Evolutionary conservation across 1,140 invertebrate genomes (phyloP).

Genomic region (Heliconius hermathena): DNA sequence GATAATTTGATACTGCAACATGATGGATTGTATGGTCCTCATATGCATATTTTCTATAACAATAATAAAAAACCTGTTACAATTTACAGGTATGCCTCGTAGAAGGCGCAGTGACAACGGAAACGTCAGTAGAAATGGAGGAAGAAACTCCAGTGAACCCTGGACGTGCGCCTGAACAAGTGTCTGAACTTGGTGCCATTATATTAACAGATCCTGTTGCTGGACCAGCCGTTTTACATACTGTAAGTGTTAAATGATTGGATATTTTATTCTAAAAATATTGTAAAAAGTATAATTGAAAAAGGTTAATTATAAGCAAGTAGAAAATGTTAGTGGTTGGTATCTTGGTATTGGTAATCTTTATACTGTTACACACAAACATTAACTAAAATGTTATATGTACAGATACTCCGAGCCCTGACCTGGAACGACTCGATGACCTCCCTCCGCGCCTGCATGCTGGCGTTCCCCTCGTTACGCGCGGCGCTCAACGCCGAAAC

Average conservation of each 20-base stretch:
- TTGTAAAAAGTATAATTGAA: too few species aligned
- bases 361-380: not conserved
- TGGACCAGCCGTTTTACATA: constrained; percentile 83
- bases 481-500: constrained; percentile 82
- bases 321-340: too few species aligned
- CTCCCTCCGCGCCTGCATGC: constrained; percentile 88
- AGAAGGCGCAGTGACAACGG: constrained; percentile 79
- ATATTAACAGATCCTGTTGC: constrained; percentile 83
- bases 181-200: constrained; percentile 85
- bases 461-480: constrained; percentile 86
- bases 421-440: constrained; percentile 93
- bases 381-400: not conserved
- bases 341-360: too few species aligned
- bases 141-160: constrained; percentile 61
- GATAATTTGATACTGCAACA: too few species aligned
- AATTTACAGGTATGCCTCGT: constrained; percentile 75
- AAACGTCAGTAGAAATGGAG: constrained; percentile 64
- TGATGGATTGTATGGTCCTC: too few species aligned
- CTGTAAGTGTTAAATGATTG: constrained; percentile 46
- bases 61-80: not conserved
- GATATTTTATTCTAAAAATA: too few species aligned
- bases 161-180: constrained; percentile 89
- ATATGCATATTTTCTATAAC: too few species aligned
- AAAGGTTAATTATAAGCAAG: too few species aligned
- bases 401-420: constrained; percentile 84